Evolutionary conservation across 2,113 vertebrate species (phyloP).

Genomic region (Podarcis raffonei): DNA sequence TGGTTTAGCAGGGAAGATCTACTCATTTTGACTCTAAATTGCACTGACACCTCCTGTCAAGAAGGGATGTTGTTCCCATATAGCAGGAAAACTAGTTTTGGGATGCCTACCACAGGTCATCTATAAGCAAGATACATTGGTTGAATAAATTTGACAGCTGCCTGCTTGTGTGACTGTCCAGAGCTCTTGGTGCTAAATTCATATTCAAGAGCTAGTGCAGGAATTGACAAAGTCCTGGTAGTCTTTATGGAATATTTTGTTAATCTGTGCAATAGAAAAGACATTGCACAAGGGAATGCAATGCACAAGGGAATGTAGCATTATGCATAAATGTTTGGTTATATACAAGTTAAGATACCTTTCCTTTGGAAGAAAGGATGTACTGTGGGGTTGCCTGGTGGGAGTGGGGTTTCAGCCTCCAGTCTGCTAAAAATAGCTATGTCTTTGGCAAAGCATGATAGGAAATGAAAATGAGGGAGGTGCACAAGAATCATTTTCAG

Average conservation of each 20-base stretch:
- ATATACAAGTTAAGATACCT: background rate
- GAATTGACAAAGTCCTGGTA: background rate
- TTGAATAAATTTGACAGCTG: background rate
- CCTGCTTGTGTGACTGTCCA: background rate
- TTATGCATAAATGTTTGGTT: no score
- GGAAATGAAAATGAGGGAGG: background rate
- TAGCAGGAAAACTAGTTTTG: background rate
- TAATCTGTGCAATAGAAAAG: background rate
- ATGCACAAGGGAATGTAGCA: background rate
- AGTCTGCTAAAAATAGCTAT: background rate
- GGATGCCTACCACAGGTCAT: background rate
- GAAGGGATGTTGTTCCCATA: background rate
- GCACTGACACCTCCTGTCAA: background rate
- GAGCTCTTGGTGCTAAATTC: background rate
- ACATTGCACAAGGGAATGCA: background rate
- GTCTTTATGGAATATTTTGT: background rate
- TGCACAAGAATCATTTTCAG: background rate
- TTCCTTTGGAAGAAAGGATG: background rate
- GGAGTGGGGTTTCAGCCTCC: background rate
- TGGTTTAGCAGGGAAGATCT: no score
- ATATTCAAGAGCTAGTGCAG: background rate
- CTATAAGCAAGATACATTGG: background rate
- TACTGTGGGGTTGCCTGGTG: background rate
- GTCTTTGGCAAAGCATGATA: background rate
- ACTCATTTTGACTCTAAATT: no score